Evolutionary conservation across 1,140 invertebrate species (phyloP), one percentile per base, ranked within the genome.

Genomic region (Cryptotermes secundus): DNA sequence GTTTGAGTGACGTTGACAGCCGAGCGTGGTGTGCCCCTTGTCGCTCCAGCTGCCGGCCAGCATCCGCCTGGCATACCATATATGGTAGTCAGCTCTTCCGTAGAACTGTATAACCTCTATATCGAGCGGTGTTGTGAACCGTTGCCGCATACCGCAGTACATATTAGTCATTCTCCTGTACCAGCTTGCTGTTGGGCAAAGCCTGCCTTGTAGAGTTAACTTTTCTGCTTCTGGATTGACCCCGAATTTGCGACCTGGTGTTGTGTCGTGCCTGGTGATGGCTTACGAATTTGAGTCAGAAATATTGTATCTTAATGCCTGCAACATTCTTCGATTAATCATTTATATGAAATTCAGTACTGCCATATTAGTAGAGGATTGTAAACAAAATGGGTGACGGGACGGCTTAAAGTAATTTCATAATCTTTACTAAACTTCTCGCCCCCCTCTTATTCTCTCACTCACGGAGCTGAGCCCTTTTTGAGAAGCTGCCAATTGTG

Each of bases 151-250:
- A 72, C 59, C 59, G n/a, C 59, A 31, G 26, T 49, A 31, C n/a
- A 7, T 72, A 72, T 72, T 72, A 72, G 26, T 72, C 59, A 31
- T 72, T 72, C 59, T 72, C n/a, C 26, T 31, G 53, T 59, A n/a
- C 16, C 24, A 59, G 53, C 53, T 22, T 22, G 59, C n/a, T 72
- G 26, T 31, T 72, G n/a, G 59, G 7, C 26, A 72, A 7, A 31
- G 59, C n/a, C 16, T 72, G 59, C 59, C 59, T 72, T 72, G 59
- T 72, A 72, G 59, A 72, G 59, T n/a, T 72, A 72, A 72, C 59
- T 72, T 3, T 12, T 3, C 59, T 72, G n/a, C 59, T 31, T 26
- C 26, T 12, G 9, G 59, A 72, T 10, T 72, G 59, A 72, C 59
- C 59, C n/a, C 59, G 31, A 72, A 72, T 72, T 72, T 72, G n/a